Evolutionary conservation across 2,888 invertebrate species (phyloP), one percentile per base, ranked within the genome.

Genomic region (Apotomis turbidana): DNA sequence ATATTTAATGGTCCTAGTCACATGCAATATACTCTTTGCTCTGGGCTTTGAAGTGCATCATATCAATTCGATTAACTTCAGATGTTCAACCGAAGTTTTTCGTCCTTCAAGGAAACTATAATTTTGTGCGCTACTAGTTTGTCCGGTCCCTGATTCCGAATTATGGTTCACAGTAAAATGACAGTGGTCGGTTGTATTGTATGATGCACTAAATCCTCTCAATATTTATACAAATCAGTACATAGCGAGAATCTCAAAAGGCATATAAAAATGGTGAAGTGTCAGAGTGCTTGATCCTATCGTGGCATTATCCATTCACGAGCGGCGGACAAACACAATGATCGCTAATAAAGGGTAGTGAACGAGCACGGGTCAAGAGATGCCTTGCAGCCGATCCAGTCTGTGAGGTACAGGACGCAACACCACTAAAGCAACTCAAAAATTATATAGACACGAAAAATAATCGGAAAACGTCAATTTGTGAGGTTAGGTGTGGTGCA

Each of bases 351-450:
- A 86, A 86, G 89, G 86, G 88, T 85, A 88, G 90, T 90, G 89
- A 91, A 89, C 91, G 92, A 92, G 93, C 93, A 91, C 89, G 89
- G 90, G 89, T 87, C 90, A 89, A 89, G 87, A 90, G 83, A 91
- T 90, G 92, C 90, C 85, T 92, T 91, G 91, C 90, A 90, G 87
- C 92, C 91, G 92, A 91, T 90, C 91, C 93, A 91, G 92, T 92
- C 92, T 88, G 92, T 92, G 90, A 90, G 90, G 89, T 92, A 93
- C 90, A 74, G 92, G 92, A 93, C 92, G 91, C 91, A 92, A 93
- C 91, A 93, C 90, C 91, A 93, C 93, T 93, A 93, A 93, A 93
- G 93, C 93, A 93, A 93, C 91, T 93, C 93, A 93, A 93, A 85
- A 90, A 87, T 85, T 84, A 85, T 90, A 91, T 91, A 92, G 91